Evolutionary conservation across 1,140 invertebrate genomes (phyloP), one percentile per base, ranked within the genome.

Genomic region (Ceratina calcarata): DNA sequence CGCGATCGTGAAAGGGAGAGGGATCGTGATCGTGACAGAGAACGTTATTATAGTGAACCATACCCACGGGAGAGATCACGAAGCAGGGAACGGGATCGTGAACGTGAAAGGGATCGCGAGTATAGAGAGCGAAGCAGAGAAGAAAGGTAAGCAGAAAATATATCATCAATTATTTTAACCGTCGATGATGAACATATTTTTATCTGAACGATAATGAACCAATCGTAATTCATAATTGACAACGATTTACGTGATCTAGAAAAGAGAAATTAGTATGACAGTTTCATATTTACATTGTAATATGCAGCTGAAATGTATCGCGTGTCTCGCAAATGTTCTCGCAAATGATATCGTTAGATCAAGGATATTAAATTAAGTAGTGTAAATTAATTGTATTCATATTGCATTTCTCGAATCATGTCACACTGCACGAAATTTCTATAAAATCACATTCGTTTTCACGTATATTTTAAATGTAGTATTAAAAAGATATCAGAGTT

Each of bases 61-160:
- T 93, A 93, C 86, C 89, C 92, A 32, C 86, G 92, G 64, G 92
- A 93, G 75, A 92, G 95, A 85, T 95, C 95, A 81, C 94, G 97
- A 81, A 96, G 96, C 88, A 94, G 97, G 45, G 96, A 96, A 22
- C 91, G 95, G 74, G 95, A 95, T 72, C 92, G 94, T 61, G 94
- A 95, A 86, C 95, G 95, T 82, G 95, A 95, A 86, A 94, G 95
- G 89, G 95, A 96, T 87, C 93, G 95, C 88, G 95, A 95, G 93
- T 94, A 94, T 89, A 91, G 94, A 83, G 94, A 94, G 82, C 94
- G 96, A 89, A 96, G 96, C 91, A 93, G 96, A 67, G 96, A 96
- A 91, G 96, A 96, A 90, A 96, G 96, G 96, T 96, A 94, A 93
- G 91, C 88, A 73, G 27, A 85, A 85, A 45, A 85, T 79, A 60